These are phyloP conservation scores for Tenthredo livida DNA, from an alignment of 2,888 invertebrate genomes.

Conservation along the genomic window DNA sequence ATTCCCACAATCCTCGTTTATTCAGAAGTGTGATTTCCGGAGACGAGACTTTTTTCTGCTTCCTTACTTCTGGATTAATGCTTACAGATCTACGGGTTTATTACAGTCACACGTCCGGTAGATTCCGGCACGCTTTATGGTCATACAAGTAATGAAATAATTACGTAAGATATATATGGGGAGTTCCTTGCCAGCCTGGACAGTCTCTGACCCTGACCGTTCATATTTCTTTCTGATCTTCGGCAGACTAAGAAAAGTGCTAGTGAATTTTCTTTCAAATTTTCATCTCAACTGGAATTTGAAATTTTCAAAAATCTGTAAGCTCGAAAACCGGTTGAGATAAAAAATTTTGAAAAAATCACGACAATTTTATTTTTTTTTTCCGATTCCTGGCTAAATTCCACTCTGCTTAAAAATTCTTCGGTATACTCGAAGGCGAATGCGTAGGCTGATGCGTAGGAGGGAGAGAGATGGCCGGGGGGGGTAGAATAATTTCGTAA, in stretches of 20 bases:
- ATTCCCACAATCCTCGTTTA: neutral
- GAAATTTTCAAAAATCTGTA: too few species aligned
- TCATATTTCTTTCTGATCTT: too few species aligned
- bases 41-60: neutral
- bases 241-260: too few species aligned
- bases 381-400: neutral
- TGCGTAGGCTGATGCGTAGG: neutral
- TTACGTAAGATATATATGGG: neutral
- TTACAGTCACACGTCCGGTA: neutral
- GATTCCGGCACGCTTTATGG: neutral
- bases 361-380: neutral
- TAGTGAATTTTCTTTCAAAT: neutral
- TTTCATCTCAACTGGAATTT: too few species aligned
- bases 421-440: neutral
- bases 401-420: neutral
- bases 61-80: neutral
- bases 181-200: too few species aligned
- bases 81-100: neutral
- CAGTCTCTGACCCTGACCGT: too few species aligned
- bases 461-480: slow-evolving; percentile 13
- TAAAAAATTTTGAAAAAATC: too few species aligned
- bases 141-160: neutral
- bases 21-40: neutral
- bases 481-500: slow-evolving; percentile 64
- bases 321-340: too few species aligned